Base-by-base conservation (phyloP, 1,140 invertebrate species). In the Agrilus planipennis region DNA sequence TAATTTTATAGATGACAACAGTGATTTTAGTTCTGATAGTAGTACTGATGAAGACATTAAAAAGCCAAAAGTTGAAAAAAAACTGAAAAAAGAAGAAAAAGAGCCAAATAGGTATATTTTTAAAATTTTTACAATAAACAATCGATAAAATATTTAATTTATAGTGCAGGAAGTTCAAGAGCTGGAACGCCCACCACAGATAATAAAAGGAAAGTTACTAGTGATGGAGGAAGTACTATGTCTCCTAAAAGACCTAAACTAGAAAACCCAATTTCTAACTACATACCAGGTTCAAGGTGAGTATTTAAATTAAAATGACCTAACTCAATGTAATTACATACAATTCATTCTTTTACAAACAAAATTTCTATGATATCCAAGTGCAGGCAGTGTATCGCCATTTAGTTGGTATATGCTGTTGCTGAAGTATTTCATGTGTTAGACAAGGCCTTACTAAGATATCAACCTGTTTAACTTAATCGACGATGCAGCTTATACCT, bases 21-120 rank as follows among this genome's bases (percentile, higher is more conserved):
- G 73, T 57, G 82, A 77, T 60, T 79, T 76, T 51, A 84, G 76
- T 59, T 81, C 75, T 11, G 79, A 84, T 52, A 84, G 80, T 52
- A 84, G 79, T 50, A 75, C 79, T 1, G 80, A 81, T 53, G 70
- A 72, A 1, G 80, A 83, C 48, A 57, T 63, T 18, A 67, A 66
- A 44, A 67, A 67, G 45, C 50, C 53, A 37, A 67, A 64, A 36
- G 40, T 30, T 7, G 49, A 55, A 6, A 55, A 68, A 14, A 72
- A 72, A 54, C 65, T 62, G 0, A 69, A 75, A 45, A 61, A 63
- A 40, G 60, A 58, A 28, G 46, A 65, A 58, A 45, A 52, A 63
- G 14, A 65, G 63, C 38, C 65, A 40, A 39, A 41, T 7, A 25
- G n/a, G 6, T 25, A 25, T 25, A 25, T 7, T 25, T n/a, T 7